Conservation (phyloP, 2,113 vertebrate species). For the Austrofundulus limnaeus region DNA sequence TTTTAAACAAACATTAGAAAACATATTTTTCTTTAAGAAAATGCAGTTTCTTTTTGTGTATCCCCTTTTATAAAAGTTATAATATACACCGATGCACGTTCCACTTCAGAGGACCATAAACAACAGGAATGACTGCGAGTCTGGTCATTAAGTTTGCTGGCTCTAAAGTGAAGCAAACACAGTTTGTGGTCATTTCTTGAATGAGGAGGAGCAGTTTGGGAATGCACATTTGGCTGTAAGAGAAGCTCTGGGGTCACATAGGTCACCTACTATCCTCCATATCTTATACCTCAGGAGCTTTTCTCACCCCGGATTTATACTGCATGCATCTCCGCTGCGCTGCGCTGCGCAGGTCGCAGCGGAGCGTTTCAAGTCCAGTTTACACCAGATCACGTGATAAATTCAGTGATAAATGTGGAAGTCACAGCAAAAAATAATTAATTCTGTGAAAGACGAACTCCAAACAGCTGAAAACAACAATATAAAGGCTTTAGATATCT, state of each 20-base stretch:
- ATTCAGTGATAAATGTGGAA: too few species aligned
- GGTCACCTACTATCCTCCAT: conserved; percentile 26
- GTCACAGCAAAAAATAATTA: too few species aligned
- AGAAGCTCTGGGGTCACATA: conserved; percentile 31
- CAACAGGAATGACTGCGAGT: conserved; percentile 9
- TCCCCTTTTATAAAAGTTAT: neutral
- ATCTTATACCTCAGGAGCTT: conserved; percentile 12
- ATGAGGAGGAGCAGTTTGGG: conserved; percentile 22
- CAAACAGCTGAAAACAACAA: too few species aligned
- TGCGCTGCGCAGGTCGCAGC: too few species aligned
- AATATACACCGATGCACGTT: neutral
- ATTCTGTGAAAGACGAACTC: too few species aligned
- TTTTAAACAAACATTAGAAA: conserved; percentile 6
- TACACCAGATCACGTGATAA: too few species aligned
- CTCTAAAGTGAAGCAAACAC: conserved; percentile 24
- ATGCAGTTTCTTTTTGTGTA: neutral
- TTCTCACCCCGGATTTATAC: too few species aligned
- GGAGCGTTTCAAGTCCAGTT: too few species aligned
- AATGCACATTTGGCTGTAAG: conserved; percentile 41
- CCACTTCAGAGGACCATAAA: conserved; percentile 7
- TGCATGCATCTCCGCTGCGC: too few species aligned
- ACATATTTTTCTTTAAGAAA: conserved; percentile 15
- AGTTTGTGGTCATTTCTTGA: conserved; percentile 20
- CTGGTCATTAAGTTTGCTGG: conserved; percentile 14
- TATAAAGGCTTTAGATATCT: too few species aligned